Conservation (phyloP, 2,888 invertebrate genomes). For the Physocephala rufipes region DNA sequence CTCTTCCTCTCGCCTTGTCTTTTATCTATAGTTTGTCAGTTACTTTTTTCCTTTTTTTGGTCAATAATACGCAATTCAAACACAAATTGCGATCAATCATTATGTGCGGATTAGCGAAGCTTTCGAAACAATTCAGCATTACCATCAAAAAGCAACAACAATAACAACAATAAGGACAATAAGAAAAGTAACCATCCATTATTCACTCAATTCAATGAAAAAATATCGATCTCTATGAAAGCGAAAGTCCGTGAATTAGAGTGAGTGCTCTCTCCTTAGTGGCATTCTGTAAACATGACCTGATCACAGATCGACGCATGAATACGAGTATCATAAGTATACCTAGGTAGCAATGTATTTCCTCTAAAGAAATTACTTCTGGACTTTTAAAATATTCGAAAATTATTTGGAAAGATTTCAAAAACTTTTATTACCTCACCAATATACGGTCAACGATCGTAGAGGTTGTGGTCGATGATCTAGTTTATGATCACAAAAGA, state of each 20-base stretch:
- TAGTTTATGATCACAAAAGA: too few relatives aligned
- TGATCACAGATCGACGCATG: too few relatives aligned
- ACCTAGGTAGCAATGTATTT: too few relatives aligned
- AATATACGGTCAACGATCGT: too few relatives aligned
- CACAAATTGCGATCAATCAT: conserved; percentile 47
- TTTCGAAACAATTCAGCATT: conserved; percentile 35
- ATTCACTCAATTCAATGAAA: background rate
- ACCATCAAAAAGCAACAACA: conserved; percentile 32
- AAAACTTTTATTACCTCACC: too few relatives aligned
- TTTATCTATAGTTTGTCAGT: background rate
- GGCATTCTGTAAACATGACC: background rate
- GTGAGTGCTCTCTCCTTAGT: background rate
- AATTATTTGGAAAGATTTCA: too few relatives aligned
- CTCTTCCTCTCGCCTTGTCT: background rate
- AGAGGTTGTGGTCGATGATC: too few relatives aligned
- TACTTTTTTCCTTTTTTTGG: background rate
- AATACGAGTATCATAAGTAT: too few relatives aligned
- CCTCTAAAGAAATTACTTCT: too few relatives aligned
- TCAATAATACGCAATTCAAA: conserved; percentile 26
- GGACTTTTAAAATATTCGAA: too few relatives aligned
- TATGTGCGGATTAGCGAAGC: conserved; percentile 58
- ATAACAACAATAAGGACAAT: conserved; percentile 33
- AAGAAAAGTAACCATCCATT: conserved; percentile 21
- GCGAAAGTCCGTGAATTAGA: conserved; percentile 32
- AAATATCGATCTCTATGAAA: conserved; percentile 4